Percentiles rank a stretch among this genome's conserved stretches.
Conservation (phyloP, 2,113 vertebrate genomes). For the Halcyon senegalensis region DNA sequence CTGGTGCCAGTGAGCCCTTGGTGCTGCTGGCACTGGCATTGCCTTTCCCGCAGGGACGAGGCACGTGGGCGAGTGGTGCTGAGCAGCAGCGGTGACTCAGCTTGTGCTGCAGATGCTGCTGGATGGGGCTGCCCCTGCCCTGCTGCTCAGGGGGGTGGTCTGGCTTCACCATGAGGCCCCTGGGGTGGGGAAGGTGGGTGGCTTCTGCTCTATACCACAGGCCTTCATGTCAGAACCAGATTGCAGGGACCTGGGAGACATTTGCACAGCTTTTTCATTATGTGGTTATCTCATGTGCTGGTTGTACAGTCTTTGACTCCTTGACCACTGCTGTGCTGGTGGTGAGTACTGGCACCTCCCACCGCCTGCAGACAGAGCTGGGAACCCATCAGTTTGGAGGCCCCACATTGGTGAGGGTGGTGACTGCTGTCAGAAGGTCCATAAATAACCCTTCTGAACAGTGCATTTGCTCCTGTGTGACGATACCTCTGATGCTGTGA, state of each 20-base stretch:
- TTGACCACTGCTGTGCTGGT: background rate
- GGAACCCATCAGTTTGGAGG: fast-evolving
- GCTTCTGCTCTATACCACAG: background rate
- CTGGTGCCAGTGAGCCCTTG: background rate
- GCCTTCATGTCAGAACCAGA: background rate
- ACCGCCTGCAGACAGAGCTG: background rate
- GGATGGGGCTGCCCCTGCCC: background rate
- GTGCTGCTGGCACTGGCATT: background rate
- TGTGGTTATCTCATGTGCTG: background rate
- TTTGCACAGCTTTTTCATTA: background rate
- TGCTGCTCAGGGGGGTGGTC: background rate
- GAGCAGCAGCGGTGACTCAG: background rate
- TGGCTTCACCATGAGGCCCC: background rate
- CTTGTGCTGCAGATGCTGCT: fast-evolving
- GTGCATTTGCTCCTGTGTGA: background rate
- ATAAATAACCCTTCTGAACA: background rate
- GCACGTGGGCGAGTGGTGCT: fast-evolving
- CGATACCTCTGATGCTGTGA: background rate
- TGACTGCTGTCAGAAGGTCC: background rate
- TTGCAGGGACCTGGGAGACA: background rate
- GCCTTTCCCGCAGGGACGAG: fast-evolving
- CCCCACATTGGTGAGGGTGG: fast-evolving
- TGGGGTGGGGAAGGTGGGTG: background rate
- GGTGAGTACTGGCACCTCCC: background rate
- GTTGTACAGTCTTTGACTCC: background rate